Percentiles rank a stretch among this genome's conserved stretches.
These are phyloP conservation scores for Phalacrocorax carbo DNA, from an alignment of 2,113 vertebrate species.

Conservation along the genomic window DNA sequence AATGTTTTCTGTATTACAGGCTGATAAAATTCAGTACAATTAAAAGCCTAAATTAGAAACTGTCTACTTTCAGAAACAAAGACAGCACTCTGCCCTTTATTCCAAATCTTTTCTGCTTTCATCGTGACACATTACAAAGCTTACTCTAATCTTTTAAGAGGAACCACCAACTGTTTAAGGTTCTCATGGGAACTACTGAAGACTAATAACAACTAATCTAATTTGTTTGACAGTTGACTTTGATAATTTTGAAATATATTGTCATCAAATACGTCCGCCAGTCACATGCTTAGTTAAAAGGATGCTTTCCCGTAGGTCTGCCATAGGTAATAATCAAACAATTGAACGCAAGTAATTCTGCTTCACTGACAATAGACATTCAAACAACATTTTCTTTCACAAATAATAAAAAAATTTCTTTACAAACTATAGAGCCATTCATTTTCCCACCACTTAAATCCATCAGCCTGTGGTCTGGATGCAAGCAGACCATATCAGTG, in stretches of 20 bases:
- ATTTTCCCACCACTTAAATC: neutral
- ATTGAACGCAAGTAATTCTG: neutral
- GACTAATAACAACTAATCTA: conserved; percentile 35
- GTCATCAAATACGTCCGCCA: conserved; percentile 40
- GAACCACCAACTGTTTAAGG: conserved; percentile 24
- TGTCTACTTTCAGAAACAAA: conserved; percentile 26
- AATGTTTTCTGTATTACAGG: neutral
- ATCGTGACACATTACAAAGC: conserved; percentile 61
- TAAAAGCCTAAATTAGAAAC: conserved; percentile 20
- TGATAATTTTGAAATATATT: conserved; percentile 41
- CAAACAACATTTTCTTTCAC: neutral
- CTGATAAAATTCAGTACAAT: neutral
- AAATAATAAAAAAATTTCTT: neutral
- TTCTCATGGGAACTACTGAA: conserved; percentile 60
- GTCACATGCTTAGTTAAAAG: conserved; percentile 57
- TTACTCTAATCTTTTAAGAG: conserved; percentile 61
- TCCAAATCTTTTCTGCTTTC: conserved; percentile 60
- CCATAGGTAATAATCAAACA: neutral
- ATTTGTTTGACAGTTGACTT: conserved; percentile 54
- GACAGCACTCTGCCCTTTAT: neutral
- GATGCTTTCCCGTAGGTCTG: neutral
- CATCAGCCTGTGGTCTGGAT: neutral
- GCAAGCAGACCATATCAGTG: neutral
- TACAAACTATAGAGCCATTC: neutral
- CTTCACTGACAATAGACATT: neutral